Conservation (phyloP, 2,888 invertebrate genomes). For the Atrina japonica region DNA sequence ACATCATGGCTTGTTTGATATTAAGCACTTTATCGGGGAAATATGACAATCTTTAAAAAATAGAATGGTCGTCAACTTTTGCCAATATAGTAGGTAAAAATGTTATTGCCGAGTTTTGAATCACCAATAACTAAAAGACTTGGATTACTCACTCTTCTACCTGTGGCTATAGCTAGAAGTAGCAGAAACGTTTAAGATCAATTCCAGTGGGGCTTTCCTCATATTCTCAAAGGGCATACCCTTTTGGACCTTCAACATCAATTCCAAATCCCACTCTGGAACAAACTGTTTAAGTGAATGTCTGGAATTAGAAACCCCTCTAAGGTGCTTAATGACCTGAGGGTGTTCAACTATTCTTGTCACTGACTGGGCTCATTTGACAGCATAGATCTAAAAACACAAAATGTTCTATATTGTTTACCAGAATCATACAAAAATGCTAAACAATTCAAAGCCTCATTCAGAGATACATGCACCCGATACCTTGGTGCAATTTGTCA, state of each 20-base stretch:
- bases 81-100: neutral
- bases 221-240: conserved; percentile 23
- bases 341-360: conserved; percentile 2
- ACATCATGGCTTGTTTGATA: conserved; percentile 3
- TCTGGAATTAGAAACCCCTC: conserved; percentile 24
- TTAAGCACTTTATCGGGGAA: neutral
- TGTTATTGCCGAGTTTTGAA: neutral
- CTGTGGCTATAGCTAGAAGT: neutral
- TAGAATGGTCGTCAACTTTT: conserved; percentile 6
- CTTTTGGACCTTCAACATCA: conserved; percentile 1
- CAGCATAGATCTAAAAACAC: conserved; percentile 11
- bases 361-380: neutral
- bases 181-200: conserved; percentile 5
- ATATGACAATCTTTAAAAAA: neutral
- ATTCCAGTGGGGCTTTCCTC: neutral
- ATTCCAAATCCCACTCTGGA: conserved; percentile 31
- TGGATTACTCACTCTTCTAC: conserved; percentile 6
- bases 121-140: neutral
- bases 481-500: no score
- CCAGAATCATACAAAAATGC: conserved; percentile 11
- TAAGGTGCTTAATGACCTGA: neutral
- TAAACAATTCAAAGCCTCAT: conserved; percentile 31
- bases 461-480: conserved; percentile 37
- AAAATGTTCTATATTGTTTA: conserved; percentile 15
- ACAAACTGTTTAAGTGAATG: conserved; percentile 12